Percentiles rank a stretch among this genome's conserved stretches.
These are phyloP conservation scores for Ptychadena robeensis DNA, from an alignment of 2,797 vertebrate species.

Conservation along the genomic window DNA sequence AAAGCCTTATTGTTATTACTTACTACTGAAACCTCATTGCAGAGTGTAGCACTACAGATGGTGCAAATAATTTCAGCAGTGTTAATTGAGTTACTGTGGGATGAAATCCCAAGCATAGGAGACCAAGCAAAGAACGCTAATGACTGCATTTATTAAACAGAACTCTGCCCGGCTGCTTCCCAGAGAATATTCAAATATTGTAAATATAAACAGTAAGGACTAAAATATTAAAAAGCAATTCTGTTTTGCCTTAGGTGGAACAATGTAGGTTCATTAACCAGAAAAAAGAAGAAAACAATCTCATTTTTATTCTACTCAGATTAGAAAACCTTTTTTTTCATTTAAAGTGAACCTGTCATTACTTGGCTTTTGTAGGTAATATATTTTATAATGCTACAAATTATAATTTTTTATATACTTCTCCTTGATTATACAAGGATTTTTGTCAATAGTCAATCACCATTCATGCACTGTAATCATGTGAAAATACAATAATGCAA, in stretches of 20 bases:
- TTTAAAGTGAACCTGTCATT: background rate
- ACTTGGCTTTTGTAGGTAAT: background rate
- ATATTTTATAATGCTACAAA: no score
- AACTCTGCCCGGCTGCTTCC: constrained; percentile 26
- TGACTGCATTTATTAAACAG: constrained; percentile 46
- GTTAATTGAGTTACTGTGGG: constrained; percentile 40
- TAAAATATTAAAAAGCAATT: constrained; percentile 45
- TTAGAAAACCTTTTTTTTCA: background rate
- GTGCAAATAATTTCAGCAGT: constrained; percentile 34
- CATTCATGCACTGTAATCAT: no score
- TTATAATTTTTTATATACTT: no score
- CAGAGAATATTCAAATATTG: constrained; percentile 22
- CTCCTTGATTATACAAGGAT: no score
- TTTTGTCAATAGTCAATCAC: no score
- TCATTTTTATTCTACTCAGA: background rate
- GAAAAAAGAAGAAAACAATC: background rate
- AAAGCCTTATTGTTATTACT: constrained; percentile 42
- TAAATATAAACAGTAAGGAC: constrained; percentile 37
- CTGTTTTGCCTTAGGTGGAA: constrained; percentile 3
- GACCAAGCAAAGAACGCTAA: constrained; percentile 36
- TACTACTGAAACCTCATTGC: constrained; percentile 29
- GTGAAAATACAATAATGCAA: no score
- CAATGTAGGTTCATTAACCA: constrained; percentile 1
- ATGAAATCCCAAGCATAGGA: constrained; percentile 29
- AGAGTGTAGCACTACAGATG: constrained; percentile 39